A percentile compares a stretch with the other conserved stretches of the same genome.
phyloP scores from a whole-genome alignment of 2,888 invertebrate genomes.

The Baccha elongata region DNA sequence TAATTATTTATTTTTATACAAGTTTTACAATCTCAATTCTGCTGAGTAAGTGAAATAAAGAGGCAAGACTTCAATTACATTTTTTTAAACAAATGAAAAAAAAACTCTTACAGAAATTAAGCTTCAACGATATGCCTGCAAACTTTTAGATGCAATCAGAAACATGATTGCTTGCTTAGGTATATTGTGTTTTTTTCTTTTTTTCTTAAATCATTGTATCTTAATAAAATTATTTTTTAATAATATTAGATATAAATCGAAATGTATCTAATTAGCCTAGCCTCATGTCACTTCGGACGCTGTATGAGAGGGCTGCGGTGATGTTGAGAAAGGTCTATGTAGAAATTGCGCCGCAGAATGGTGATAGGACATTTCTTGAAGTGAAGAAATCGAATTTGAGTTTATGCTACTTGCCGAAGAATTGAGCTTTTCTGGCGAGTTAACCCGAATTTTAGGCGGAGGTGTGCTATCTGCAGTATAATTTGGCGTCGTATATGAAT shows the following conservation, averaged over 20 bases:
- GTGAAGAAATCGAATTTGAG: slow-evolving; percentile 73
- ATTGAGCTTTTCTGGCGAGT: slow-evolving; percentile 82
- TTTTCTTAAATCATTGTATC: slow-evolving; percentile 39
- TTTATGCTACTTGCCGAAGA: slow-evolving; percentile 78
- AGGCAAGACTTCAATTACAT: slow-evolving; percentile 7
- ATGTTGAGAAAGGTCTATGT: slow-evolving; percentile 82
- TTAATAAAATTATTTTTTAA: slow-evolving; percentile 52
- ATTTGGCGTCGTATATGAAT: slow-evolving; percentile 72
- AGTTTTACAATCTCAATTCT: slow-evolving; percentile 61
- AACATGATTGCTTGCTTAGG: slow-evolving; percentile 38
- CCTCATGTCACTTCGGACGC: slow-evolving; percentile 81
- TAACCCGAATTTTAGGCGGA: slow-evolving; percentile 81
- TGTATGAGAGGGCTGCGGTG: slow-evolving; percentile 80
- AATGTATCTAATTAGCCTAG: slow-evolving; percentile 37
- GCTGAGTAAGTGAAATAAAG: slow-evolving; percentile 28
- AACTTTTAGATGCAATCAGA: slow-evolving; percentile 49
- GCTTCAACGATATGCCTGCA: slow-evolving; percentile 63
- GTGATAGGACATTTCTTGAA: slow-evolving; percentile 78
- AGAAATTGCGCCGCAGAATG: slow-evolving; percentile 77
- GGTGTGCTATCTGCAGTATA: slow-evolving; percentile 59
- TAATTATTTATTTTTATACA: slow-evolving; percentile 51
- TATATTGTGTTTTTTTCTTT: no score
- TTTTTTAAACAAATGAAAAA: not conserved
- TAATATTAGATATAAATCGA: slow-evolving; percentile 43
- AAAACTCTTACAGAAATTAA: slow-evolving; percentile 32